phyloP scores from a whole-genome alignment of 2,113 vertebrate genomes.

The Colistium nudipinnis region DNA sequence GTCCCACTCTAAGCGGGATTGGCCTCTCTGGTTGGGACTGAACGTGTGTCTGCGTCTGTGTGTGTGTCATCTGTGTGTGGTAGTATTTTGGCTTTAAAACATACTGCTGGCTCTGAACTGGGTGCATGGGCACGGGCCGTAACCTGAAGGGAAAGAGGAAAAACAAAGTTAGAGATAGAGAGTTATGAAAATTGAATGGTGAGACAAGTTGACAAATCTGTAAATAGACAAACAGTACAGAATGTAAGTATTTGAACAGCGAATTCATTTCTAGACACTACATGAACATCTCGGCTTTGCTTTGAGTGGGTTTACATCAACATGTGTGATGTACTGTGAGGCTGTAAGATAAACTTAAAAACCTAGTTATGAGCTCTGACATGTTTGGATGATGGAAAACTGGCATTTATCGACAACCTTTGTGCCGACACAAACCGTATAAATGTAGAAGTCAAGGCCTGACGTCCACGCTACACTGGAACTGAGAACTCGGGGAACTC shows the following conservation, averaged over 20 bases:
- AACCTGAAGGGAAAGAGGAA: slow-evolving; percentile 80
- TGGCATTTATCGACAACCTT: no score
- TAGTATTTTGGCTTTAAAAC: slow-evolving; percentile 92
- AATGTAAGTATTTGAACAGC: neutral
- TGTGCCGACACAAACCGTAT: no score
- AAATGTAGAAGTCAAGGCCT: no score
- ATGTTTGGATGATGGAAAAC: no score
- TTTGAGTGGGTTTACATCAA: neutral
- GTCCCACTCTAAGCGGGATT: slow-evolving; percentile 85
- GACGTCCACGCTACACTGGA: no score
- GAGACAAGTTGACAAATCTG: neutral
- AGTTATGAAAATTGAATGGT: neutral
- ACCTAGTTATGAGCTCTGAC: no score
- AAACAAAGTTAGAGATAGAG: neutral
- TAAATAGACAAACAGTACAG: neutral
- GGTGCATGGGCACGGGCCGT: slow-evolving; percentile 85
- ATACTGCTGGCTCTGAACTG: slow-evolving; percentile 89
- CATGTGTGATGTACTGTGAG: neutral
- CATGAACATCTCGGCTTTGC: neutral
- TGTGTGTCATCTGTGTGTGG: slow-evolving; percentile 84
- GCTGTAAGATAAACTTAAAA: no score
- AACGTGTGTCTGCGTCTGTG: slow-evolving; percentile 83
- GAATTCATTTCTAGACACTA: neutral
- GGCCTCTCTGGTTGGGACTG: slow-evolving; percentile 85
- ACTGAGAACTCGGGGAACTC: no score